Conservation (phyloP, 2,113 vertebrate species). For the Pantherophis guttatus region DNA sequence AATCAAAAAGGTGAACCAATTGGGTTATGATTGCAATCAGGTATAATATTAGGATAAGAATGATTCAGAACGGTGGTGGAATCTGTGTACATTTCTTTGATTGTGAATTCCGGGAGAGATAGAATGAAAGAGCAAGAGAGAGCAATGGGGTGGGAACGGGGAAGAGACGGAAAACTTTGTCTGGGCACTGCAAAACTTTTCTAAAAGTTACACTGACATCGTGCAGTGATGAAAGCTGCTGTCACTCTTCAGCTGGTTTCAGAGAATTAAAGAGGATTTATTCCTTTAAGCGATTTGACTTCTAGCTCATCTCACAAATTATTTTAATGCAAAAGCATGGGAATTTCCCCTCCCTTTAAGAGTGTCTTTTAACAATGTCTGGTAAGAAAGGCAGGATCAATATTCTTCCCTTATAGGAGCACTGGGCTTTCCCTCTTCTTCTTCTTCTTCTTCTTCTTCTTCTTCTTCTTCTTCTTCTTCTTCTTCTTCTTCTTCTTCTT, state of each 20-base stretch:
- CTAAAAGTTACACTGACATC: background rate
- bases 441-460: too few relatives aligned
- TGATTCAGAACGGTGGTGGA: background rate
- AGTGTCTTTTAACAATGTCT: background rate
- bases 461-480: too few relatives aligned
- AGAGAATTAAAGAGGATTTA: background rate
- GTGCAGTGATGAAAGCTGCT: background rate
- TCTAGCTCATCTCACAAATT: background rate
- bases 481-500: too few relatives aligned
- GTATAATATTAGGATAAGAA: background rate
- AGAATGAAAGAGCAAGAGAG: background rate
- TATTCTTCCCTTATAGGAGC: background rate
- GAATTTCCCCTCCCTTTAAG: background rate
- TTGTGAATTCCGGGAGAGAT: background rate
- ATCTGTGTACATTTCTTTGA: background rate
- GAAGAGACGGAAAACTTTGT: background rate
- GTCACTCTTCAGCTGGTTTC: background rate
- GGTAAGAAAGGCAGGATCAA: background rate
- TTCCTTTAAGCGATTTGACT: background rate
- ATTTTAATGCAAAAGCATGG: background rate
- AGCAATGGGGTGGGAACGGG: background rate
- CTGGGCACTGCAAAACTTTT: background rate
- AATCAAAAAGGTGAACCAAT: conserved; percentile 1
- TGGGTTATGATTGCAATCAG: conserved; percentile 17
- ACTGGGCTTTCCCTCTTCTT: too few relatives aligned